Base-by-base conservation (phyloP, 2,888 invertebrate species). In the Slavum lentiscoides region DNA sequence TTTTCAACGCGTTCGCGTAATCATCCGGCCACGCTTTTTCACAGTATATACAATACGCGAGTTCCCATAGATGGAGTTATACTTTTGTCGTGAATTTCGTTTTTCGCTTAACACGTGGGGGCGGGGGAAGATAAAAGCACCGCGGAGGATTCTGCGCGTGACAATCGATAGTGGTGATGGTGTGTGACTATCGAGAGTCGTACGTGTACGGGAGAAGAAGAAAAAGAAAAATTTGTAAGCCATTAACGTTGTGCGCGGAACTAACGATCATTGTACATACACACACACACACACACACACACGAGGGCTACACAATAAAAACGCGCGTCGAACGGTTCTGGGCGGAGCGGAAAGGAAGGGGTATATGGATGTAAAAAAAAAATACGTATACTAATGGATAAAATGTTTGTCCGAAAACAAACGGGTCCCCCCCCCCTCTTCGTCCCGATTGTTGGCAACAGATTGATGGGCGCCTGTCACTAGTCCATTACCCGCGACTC, bases 401-500 rank as follows among this genome's bases (percentile, higher is more conserved):
- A 80, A 72, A 80, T 69, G 77, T 77, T 77, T 77, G 77, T 70
- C 77, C 80, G 72, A 80, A 80, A 80, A 80, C 80, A 80, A 80
- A 72, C 80, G 80, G 67, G 67, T 67, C 62, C 30, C 30, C 30
- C 4, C 30, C n/a, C n/a, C n/a, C n/a, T n/a, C n/a, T n/a, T n/a
- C 30, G 30, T 30, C 30, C 30, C 72, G 80, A 80, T 80, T 72
- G 80, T 80, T 80, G 80, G 80, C 72, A 80, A 80, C 80, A 64
- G 80, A 80, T 80, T 80, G 80, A 80, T 80, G 80, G 72, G 80
- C 70, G 64, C 80, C 80, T 72, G 80, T 80, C 80, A 80, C 72
- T 80, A 80, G 80, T 80, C 80, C 80, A 80, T 80, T 80, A 80
- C 70, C 55, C 69, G 61, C 69, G 61, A 53, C 53, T 49, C 49